Evolutionary conservation across 23 tunicate species (phyloP).

Genomic region (Ciona savignyi): DNA sequence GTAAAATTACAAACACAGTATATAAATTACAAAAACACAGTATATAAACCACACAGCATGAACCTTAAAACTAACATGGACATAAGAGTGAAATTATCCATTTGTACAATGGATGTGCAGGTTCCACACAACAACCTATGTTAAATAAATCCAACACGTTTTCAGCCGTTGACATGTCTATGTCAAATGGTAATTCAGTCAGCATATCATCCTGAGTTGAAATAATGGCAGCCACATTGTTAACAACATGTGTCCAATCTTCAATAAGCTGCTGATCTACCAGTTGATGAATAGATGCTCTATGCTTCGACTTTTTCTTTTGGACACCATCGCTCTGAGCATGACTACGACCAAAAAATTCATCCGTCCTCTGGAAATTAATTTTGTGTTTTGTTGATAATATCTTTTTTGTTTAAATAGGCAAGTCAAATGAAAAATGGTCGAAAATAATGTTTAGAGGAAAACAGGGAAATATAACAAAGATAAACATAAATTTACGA

Average conservation of each 20-base stretch:
- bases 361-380: slow-evolving; percentile 63
- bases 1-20: too few relatives aligned
- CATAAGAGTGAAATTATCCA: slow-evolving; percentile 52
- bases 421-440: too few relatives aligned
- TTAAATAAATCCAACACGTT: slow-evolving; percentile 46
- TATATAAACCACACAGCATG: background rate
- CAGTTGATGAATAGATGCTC: background rate
- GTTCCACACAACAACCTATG: slow-evolving; percentile 57
- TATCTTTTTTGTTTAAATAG: too few relatives aligned
- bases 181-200: slow-evolving; percentile 40
- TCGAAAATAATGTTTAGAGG: too few relatives aligned
- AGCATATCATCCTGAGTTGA: slow-evolving; percentile 37
- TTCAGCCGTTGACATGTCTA: slow-evolving; percentile 34
- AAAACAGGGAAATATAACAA: too few relatives aligned
- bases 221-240: slow-evolving; percentile 26
- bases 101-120: slow-evolving; percentile 37
- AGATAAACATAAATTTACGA: too few relatives aligned
- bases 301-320: slow-evolving; percentile 2
- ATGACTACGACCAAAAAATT: slow-evolving; percentile 22
- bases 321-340: slow-evolving; percentile 2
- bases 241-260: slow-evolving; percentile 60
- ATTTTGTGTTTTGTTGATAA: too few relatives aligned
- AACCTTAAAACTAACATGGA: slow-evolving; percentile 1
- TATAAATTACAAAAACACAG: too few relatives aligned
- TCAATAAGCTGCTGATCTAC: slow-evolving; percentile 56